Conservation (phyloP, 2,797 vertebrate genomes). For the Artibeus jamaicensis region DNA sequence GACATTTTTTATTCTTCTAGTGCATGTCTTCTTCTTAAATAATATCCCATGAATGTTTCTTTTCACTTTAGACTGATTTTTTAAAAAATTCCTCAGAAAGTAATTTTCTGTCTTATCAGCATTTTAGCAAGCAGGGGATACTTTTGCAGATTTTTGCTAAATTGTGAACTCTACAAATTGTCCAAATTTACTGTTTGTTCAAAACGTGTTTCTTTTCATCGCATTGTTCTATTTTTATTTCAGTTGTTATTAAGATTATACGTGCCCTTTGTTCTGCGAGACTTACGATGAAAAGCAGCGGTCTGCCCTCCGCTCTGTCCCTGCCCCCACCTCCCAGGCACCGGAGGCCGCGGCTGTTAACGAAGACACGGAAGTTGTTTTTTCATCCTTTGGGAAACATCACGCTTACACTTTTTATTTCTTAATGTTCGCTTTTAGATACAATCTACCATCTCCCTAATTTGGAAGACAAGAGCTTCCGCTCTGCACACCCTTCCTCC, state of each 20-base stretch:
- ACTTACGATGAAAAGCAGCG: neutral
- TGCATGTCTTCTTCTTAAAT: neutral
- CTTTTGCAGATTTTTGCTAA: slow-evolving; percentile 6
- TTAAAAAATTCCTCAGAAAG: neutral
- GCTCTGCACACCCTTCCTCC: neutral
- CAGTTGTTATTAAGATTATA: neutral
- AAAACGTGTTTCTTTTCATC: neutral
- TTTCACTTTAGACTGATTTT: neutral
- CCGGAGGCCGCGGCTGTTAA: neutral
- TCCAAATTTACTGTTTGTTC: neutral
- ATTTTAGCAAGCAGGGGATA: neutral
- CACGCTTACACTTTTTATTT: neutral
- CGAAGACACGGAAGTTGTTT: neutral
- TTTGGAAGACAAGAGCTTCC: neutral
- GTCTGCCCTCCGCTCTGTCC: neutral
- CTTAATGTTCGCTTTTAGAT: neutral
- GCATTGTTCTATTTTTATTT: slow-evolving; percentile 8
- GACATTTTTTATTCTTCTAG: neutral
- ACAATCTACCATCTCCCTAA: neutral
- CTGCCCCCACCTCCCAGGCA: neutral
- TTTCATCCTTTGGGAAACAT: neutral
- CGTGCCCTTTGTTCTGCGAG: neutral
- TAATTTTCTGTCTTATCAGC: slow-evolving; percentile 12
- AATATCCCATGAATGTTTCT: neutral
- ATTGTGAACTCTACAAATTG: neutral